Evolutionary conservation across 2,888 invertebrate species (phyloP), one percentile per base, ranked within the genome.

Genomic region (Alloscopus bannaensis): DNA sequence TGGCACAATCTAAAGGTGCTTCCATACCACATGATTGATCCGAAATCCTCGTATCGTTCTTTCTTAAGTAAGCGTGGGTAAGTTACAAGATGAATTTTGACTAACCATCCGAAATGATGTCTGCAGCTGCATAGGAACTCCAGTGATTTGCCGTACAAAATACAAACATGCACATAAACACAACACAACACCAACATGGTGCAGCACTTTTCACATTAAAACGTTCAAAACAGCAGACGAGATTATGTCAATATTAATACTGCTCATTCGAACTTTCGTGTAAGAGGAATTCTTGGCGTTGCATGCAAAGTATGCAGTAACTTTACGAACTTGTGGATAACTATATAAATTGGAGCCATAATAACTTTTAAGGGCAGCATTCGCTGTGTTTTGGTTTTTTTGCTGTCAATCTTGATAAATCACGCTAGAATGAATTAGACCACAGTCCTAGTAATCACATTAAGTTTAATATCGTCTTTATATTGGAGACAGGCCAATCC

Each of bases 361-460:
- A 20, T 2, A 26, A 1, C 26, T n/a, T 52, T 24, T 4, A 3
- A 8, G 18, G n/a, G 4, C 4, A 18, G 6, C 36, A 36, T 6
- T 36, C 13, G 6, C 13, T 36, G 13, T 36, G 13, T 36, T 36
- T 13, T 13, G 13, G 36, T 36, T 36, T 6, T 36, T 47, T 47
- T 47, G n/a, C 47, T 47, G 47, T 11, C 8, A 47, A 11, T n/a
- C 8, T 47, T n/a, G 47, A 20, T 55, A 28, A 55, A 55, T 55
- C 28, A 55, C 55, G n/a, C 28, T 8, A 18, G 28, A 26, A 55
- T 26, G 28, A 55, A 55, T 26, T 24, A 26, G 55, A 55, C 28
- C 28, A 55, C 50, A n/a, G 18, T 50, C n/a, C n/a, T n/a, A n/a
- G n/a, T n/a, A n/a, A 22, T 50, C 50, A 50, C 18, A 42, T 18